These are phyloP conservation scores for Corythaixoides concolor DNA, from an alignment of 2,113 vertebrate genomes.

Conservation along the genomic window DNA sequence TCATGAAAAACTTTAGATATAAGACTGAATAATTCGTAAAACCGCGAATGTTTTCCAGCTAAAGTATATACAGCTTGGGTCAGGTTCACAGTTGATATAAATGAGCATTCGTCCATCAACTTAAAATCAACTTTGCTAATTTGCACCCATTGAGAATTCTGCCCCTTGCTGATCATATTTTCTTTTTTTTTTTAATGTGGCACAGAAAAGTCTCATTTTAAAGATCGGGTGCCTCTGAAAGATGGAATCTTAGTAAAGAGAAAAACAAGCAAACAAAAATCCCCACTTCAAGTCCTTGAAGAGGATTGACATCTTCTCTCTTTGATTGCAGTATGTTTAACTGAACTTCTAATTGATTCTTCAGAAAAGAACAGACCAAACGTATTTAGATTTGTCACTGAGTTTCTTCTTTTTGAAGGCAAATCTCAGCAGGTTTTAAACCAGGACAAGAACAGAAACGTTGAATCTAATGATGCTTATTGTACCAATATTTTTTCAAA, in stretches of 20 bases:
- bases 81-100: neutral
- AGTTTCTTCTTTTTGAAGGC: neutral
- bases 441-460: neutral
- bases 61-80: neutral
- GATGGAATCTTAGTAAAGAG: neutral
- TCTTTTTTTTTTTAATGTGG: neutral
- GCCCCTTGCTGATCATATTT: neutral
- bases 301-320: neutral
- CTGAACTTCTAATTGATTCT: slow-evolving; percentile 44
- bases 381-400: slow-evolving; percentile 1
- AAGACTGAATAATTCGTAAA: neutral
- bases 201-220: neutral
- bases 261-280: slow-evolving; percentile 5
- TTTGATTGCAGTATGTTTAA: slow-evolving; percentile 32
- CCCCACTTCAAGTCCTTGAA: neutral
- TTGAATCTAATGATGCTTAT: neutral
- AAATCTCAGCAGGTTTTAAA: slow-evolving; percentile 29
- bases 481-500: neutral
- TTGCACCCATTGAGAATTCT: neutral
- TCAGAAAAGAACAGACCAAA: slow-evolving; percentile 26
- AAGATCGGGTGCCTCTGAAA: neutral
- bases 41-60: neutral
- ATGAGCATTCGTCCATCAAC: neutral
- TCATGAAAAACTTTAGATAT: neutral
- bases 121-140: neutral